Percentiles rank a stretch among this genome's conserved stretches.
phyloP scores from a whole-genome alignment of 1,140 invertebrate species.

The Calliopsis andreniformis region DNA sequence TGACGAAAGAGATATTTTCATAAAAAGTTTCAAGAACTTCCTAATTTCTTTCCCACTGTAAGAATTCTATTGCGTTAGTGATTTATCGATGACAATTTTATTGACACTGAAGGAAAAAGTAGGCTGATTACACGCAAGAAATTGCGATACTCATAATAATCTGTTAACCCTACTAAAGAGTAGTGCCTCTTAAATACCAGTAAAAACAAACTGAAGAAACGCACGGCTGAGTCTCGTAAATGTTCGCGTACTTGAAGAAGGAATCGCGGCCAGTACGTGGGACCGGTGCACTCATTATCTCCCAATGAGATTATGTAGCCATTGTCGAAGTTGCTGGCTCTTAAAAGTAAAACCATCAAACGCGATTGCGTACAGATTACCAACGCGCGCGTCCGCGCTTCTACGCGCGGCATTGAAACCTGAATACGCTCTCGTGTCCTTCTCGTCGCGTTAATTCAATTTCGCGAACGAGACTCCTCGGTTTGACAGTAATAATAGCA shows the following conservation, averaged over 20 bases:
- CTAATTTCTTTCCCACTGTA: too few relatives aligned
- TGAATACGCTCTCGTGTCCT: slow-evolving; percentile 26
- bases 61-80: too few relatives aligned
- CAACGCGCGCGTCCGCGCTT: neutral
- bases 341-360: slow-evolving; percentile 33
- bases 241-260: slow-evolving; percentile 71
- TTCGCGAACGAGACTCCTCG: slow-evolving; percentile 17
- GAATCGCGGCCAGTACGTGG: slow-evolving; percentile 72
- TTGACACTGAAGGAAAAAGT: neutral
- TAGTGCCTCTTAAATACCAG: too few relatives aligned
- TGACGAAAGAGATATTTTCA: too few relatives aligned
- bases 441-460: slow-evolving; percentile 38
- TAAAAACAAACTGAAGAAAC: slow-evolving; percentile 25
- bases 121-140: neutral
- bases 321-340: slow-evolving; percentile 68
- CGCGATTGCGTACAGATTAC: slow-evolving; percentile 17
- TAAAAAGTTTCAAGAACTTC: too few relatives aligned
- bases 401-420: slow-evolving; percentile 40
- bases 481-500: neutral
- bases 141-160: neutral
- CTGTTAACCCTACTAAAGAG: neutral
- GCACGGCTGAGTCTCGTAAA: slow-evolving; percentile 46
- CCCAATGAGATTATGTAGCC: slow-evolving; percentile 68
- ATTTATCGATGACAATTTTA: too few relatives aligned
- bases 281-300: slow-evolving; percentile 72